phyloP scores from a whole-genome alignment of 1,140 invertebrate species.

The Tetranychus urticae region DNA sequence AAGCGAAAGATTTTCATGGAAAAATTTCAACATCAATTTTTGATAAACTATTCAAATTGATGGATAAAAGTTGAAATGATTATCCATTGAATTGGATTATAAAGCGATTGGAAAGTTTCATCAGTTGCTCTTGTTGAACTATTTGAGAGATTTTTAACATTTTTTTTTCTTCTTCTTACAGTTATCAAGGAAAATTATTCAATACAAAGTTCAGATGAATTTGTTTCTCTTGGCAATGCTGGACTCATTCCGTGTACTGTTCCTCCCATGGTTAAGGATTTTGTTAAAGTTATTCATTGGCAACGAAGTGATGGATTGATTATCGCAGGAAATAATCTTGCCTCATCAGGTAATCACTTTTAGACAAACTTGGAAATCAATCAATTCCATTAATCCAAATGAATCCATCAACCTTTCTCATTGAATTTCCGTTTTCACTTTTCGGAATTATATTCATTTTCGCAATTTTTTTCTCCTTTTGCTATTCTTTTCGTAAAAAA shows the following conservation, averaged over 20 bases:
- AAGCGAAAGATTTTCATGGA: too few species aligned
- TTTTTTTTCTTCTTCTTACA: conserved; percentile 17
- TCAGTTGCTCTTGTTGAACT: background rate
- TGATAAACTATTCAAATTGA: background rate
- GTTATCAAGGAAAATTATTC: conserved; percentile 63
- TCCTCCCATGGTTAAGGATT: conserved; percentile 71
- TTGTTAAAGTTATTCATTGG: conserved; percentile 58
- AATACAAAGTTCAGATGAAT: conserved; percentile 69
- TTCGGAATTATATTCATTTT: background rate
- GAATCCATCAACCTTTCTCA: too few species aligned
- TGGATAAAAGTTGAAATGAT: background rate
- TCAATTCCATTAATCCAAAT: too few species aligned
- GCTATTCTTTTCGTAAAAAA: background rate
- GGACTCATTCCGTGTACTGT: conserved; percentile 73
- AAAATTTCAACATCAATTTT: background rate
- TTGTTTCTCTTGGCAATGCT: conserved; percentile 62
- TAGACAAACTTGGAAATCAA: too few species aligned
- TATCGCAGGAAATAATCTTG: background rate
- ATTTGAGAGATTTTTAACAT: background rate
- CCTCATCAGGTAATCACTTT: background rate
- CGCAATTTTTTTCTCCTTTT: background rate
- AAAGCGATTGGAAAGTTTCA: background rate
- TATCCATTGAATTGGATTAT: background rate
- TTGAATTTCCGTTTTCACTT: background rate
- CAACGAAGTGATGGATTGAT: conserved; percentile 19